A percentile compares a stretch with the other conserved stretches of the same genome.
phyloP scores from a whole-genome alignment of 2,888 invertebrate species.

The Apamea sordens region DNA sequence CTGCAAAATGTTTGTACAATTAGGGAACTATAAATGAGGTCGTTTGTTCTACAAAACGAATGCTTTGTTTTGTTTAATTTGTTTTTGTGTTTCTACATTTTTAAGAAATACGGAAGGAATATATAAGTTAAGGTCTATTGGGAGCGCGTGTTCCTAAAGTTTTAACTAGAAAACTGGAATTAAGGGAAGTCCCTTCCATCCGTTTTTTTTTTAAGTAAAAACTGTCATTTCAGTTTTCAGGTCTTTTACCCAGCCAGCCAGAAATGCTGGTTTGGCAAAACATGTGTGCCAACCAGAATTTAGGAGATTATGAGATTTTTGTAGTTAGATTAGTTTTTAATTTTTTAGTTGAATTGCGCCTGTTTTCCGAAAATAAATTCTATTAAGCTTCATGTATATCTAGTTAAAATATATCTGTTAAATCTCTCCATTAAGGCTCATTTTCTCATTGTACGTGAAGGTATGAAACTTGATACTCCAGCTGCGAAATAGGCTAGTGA shows the following conservation, averaged over 20 bases:
- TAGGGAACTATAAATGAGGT: constrained; percentile 49
- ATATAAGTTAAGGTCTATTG: not conserved
- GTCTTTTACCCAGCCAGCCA: not conserved
- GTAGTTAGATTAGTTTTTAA: too few species aligned
- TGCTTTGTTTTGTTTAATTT: constrained; percentile 32
- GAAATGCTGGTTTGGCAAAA: too few species aligned
- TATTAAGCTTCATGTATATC: not conserved
- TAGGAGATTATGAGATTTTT: too few species aligned
- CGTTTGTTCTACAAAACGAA: constrained; percentile 31
- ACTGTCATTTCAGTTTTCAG: not conserved
- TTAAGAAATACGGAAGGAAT: not conserved
- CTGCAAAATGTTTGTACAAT: constrained; percentile 50
- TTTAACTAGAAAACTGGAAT: not conserved
- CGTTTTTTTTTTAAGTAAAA: too few species aligned
- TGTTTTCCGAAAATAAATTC: not conserved
- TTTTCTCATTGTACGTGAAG: not conserved
- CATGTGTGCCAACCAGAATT: not conserved
- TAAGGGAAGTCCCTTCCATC: not conserved
- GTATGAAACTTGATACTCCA: not conserved
- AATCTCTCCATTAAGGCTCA: not conserved
- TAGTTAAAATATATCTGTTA: not conserved
- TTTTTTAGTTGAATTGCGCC: too few species aligned
- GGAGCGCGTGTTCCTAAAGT: not conserved
- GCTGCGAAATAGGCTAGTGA: constrained; percentile 6
- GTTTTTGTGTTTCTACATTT: not conserved